Evolutionary conservation across 2,797 vertebrate species (phyloP).

Genomic region (Enteromius trimaculatus): DNA sequence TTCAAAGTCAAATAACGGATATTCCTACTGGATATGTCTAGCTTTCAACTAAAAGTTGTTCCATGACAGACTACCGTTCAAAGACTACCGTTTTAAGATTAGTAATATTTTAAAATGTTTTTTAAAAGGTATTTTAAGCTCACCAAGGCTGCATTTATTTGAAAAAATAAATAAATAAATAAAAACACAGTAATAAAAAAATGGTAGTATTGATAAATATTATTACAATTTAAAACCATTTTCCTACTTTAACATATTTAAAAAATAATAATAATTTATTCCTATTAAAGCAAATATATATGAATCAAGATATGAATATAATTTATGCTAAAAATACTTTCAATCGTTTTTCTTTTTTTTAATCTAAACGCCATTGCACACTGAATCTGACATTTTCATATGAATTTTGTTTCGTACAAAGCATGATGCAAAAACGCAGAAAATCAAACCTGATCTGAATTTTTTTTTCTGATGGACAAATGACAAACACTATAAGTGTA

Average conservation of each 20-base stretch:
- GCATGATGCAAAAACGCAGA: no score
- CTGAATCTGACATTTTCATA: no score
- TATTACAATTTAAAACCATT: neutral
- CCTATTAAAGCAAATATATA: neutral
- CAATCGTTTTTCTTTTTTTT: no score
- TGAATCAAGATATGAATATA: neutral
- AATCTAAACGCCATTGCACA: no score
- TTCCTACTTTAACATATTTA: neutral
- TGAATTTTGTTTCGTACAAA: no score
- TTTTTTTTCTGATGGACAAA: no score
- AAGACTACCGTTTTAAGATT: neutral
- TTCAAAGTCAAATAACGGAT: constrained; percentile 23
- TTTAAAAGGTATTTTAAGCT: neutral
- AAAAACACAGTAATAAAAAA: neutral
- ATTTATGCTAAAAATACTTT: neutral
- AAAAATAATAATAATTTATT: neutral
- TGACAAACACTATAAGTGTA: no score
- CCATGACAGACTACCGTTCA: neutral
- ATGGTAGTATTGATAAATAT: neutral
- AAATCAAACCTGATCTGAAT: no score
- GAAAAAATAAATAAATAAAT: no score
- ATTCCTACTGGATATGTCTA: neutral
- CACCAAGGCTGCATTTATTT: neutral
- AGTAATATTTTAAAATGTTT: neutral
- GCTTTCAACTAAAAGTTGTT: neutral